phyloP scores from a whole-genome alignment of 2,113 vertebrate species.

The Charina bottae region DNA sequence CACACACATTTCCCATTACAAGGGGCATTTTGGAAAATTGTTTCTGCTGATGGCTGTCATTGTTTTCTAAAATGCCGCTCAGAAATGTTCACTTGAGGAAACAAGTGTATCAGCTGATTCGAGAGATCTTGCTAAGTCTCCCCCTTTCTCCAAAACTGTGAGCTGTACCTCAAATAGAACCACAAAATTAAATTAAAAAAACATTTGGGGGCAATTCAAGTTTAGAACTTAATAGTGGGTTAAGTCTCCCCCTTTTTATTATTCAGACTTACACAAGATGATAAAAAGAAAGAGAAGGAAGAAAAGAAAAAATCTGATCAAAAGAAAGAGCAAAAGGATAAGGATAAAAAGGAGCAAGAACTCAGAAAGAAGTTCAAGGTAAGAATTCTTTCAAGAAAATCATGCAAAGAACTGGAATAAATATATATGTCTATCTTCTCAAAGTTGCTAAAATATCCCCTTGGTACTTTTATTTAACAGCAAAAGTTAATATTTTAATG shows the following conservation, averaged over 20 bases:
- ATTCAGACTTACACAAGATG: constrained; percentile 72
- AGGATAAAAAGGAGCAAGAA: constrained; percentile 92
- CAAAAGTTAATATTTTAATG: not conserved
- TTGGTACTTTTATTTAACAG: not conserved
- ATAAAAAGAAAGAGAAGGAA: constrained; percentile 81
- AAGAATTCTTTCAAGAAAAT: constrained; percentile 54
- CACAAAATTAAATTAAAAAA: not conserved
- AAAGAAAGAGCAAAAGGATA: constrained; percentile 88
- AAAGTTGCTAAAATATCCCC: not conserved
- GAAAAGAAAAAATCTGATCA: constrained; percentile 81
- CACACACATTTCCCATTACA: not conserved
- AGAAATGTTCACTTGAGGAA: not conserved
- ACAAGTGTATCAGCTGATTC: not conserved
- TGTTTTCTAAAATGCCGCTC: not conserved
- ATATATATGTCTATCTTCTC: constrained; percentile 2
- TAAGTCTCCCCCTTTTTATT: constrained; percentile 27
- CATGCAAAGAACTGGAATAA: not conserved
- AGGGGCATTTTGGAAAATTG: not conserved
- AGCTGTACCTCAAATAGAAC: not conserved
- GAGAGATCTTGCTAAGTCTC: not conserved
- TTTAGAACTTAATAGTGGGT: not conserved
- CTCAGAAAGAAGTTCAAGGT: constrained; percentile 93
- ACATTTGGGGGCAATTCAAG: not conserved
- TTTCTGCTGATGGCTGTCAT: not conserved
- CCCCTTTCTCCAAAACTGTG: not conserved